Conservation (phyloP, 2,888 invertebrate species). For the Polydrusus pterygomalis region DNA sequence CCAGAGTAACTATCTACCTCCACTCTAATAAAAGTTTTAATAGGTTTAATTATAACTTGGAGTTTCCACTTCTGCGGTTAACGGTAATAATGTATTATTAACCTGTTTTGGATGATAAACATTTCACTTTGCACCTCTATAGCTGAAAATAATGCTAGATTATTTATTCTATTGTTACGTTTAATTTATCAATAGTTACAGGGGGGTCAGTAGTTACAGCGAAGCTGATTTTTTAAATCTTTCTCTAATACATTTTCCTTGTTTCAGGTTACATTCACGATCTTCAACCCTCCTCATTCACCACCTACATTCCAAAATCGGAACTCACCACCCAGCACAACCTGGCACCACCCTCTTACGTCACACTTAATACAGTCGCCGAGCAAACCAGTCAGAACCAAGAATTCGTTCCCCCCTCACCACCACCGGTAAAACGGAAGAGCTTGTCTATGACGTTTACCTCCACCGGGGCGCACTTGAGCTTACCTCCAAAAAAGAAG, state of each 20-base stretch:
- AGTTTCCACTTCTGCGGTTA: conserved; percentile 44
- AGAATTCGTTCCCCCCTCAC: conserved; percentile 68
- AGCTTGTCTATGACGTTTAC: conserved; percentile 89
- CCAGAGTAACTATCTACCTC: conserved; percentile 11
- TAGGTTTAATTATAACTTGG: conserved; percentile 46
- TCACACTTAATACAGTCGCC: conserved; percentile 74
- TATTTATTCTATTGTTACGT: background rate
- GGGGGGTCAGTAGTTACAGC: too few species aligned
- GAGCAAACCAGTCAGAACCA: conserved; percentile 70
- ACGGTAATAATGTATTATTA: conserved; percentile 44
- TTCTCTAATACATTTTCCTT: conserved; percentile 42
- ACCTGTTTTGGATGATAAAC: conserved; percentile 33
- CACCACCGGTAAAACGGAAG: conserved; percentile 75
- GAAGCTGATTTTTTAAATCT: too few species aligned
- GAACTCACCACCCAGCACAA: conserved; percentile 31
- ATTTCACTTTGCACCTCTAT: conserved; percentile 21
- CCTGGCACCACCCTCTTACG: conserved; percentile 71
- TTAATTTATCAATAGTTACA: background rate
- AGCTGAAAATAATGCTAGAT: background rate
- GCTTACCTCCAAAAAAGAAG: conserved; percentile 92
- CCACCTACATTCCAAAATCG: conserved; percentile 82
- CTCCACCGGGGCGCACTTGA: conserved; percentile 87
- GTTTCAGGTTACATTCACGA: conserved; percentile 85
- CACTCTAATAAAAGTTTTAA: conserved; percentile 48
- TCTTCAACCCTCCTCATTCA: conserved; percentile 84